Percentiles rank a stretch among this genome's conserved stretches.
Conservation (phyloP, 2,113 vertebrate genomes). For the Poeciliopsis retropinna region DNA sequence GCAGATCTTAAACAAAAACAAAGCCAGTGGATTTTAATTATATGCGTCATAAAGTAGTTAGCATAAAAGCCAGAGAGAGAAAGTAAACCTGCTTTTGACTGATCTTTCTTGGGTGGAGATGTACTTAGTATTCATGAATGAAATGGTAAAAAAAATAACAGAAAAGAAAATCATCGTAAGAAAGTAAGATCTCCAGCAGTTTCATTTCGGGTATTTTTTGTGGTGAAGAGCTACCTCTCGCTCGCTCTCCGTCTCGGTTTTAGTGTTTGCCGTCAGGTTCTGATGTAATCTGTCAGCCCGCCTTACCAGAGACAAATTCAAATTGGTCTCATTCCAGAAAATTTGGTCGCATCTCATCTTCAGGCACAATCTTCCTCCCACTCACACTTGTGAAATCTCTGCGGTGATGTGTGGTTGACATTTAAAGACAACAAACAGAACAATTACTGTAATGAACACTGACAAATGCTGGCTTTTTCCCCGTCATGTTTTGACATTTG, state of each 20-base stretch:
- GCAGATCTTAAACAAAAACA: too few species aligned
- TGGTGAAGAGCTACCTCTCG: too few species aligned
- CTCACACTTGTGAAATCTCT: not conserved
- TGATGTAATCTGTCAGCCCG: not conserved
- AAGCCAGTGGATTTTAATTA: too few species aligned
- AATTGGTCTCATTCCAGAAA: not conserved
- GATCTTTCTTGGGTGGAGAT: too few species aligned
- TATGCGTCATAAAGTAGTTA: too few species aligned
- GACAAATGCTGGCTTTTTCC: constrained; percentile 1
- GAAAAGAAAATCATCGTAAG: too few species aligned
- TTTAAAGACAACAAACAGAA: constrained; percentile 38
- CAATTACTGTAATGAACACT: constrained; percentile 23
- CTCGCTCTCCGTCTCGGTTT: not conserved
- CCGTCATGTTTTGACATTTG: constrained; percentile 34
- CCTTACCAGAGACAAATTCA: not conserved
- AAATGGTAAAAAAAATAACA: too few species aligned
- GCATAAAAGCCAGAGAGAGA: too few species aligned
- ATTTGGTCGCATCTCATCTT: not conserved
- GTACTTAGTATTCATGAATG: too few species aligned
- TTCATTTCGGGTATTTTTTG: too few species aligned
- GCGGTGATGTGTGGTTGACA: not conserved
- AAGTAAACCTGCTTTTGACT: too few species aligned
- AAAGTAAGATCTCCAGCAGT: too few species aligned
- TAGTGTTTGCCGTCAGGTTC: not conserved
- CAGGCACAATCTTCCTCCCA: not conserved